Conservation (phyloP, 2,888 invertebrate species). For the Gandaritis pyraliata region DNA sequence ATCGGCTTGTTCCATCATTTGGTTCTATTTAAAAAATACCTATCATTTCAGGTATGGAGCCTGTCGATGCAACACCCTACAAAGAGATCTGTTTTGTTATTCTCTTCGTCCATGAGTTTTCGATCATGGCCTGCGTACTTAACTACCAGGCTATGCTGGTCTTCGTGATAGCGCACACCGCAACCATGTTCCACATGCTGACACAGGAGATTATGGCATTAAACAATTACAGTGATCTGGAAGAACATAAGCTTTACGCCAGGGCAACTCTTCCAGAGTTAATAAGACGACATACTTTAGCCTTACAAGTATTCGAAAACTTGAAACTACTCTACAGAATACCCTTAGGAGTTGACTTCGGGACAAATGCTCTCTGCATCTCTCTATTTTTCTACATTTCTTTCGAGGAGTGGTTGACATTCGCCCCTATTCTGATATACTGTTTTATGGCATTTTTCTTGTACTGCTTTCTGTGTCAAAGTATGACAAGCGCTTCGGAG, state of each 20-base stretch:
- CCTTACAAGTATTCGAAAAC: constrained; percentile 54
- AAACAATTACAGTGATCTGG: constrained; percentile 43
- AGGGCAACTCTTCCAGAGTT: constrained; percentile 53
- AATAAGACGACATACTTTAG: constrained; percentile 57
- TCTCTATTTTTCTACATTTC: constrained; percentile 65
- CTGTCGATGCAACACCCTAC: constrained; percentile 58
- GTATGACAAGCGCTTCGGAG: constrained; percentile 65
- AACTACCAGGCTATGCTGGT: constrained; percentile 67
- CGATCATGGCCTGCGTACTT: constrained; percentile 55
- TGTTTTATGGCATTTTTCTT: constrained; percentile 69
- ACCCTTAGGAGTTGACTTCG: constrained; percentile 71
- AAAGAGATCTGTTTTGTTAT: constrained; percentile 59
- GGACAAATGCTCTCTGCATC: constrained; percentile 65
- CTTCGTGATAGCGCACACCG: constrained; percentile 66
- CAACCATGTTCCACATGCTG: constrained; percentile 64
- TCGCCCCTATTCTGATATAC: constrained; percentile 63
- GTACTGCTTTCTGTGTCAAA: constrained; percentile 71
- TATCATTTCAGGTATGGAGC: constrained; percentile 60
- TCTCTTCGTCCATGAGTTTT: constrained; percentile 54
- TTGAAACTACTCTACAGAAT: constrained; percentile 64
- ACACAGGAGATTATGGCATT: constrained; percentile 60
- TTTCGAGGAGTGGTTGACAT: constrained; percentile 60
- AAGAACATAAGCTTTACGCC: constrained; percentile 45
- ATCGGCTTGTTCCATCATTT: too few relatives aligned
- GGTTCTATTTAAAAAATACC: too few relatives aligned